Base-by-base conservation (phyloP, 2,888 invertebrate species). In the Tipula confusa region DNA sequence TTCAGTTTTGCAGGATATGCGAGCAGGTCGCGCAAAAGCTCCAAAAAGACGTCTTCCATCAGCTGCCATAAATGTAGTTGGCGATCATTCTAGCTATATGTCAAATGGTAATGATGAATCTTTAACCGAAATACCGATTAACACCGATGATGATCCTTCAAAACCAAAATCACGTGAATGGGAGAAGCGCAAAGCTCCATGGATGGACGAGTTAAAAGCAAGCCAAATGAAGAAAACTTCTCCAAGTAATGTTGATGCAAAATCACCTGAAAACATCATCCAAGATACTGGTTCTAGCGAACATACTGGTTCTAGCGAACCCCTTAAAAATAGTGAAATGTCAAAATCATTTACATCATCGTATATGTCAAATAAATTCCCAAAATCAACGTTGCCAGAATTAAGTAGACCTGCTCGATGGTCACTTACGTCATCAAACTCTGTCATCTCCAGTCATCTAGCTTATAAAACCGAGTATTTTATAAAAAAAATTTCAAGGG, bases 161-260 rank as follows among this genome's bases (percentile, higher is more conserved):
- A 93, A 92, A 86, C 93, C 93, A 0, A 92, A 93, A 84, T 90
- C 93, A 0, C 91, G 94, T 13, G 93, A 93, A 86, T 94, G 93
- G 93, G 93, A 93, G 88, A 94, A 93, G 87, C 93, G 93, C 86
- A 92, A 92, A 87, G 94, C 93, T 82, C 95, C 95, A 0, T 96
- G 95, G 95, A 93, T 96, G 92, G 94, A 92, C 85, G 95, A 96
- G 87, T 91, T 96, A 85, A 95, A 95, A 87, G 91, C 94, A 85
- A 95, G 94, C 87, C 95, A 96, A 88, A 89, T 88, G 9, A 89
- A 89, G 85, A 89, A 89, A 86, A 86, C 86, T 18, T 88, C 89
- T 79, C 89, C 90, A 29, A 88, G 9, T 29, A 43, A 84, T 84
- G 86, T 89, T 6, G 88, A 89, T 83, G 13, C 82, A 4, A 84